Conservation (phyloP, 2,797 vertebrate genomes). For the Buceros bicornis region DNA sequence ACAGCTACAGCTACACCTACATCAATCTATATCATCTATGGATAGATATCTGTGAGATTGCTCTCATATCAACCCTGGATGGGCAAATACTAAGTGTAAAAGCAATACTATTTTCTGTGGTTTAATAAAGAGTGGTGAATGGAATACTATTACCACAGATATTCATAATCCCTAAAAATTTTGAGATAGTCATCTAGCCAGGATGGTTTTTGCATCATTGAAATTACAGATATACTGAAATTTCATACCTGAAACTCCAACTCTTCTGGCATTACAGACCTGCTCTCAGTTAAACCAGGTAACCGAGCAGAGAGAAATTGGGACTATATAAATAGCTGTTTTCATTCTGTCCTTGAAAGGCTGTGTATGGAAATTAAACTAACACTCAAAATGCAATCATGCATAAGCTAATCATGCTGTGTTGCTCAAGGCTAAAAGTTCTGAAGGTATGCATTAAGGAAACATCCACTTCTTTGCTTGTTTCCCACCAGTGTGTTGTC, state of each 20-base stretch:
- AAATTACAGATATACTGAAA: background rate
- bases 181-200: background rate
- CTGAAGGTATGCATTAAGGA: background rate
- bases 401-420: background rate
- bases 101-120: background rate
- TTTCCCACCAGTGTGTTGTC: background rate
- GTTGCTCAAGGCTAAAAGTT: background rate
- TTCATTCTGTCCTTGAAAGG: background rate
- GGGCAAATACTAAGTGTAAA: background rate
- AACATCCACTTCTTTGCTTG: background rate
- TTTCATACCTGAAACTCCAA: background rate
- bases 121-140: background rate
- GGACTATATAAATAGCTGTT: background rate
- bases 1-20: background rate
- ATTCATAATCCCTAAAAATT: background rate
- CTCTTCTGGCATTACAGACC: background rate
- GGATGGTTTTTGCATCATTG: background rate
- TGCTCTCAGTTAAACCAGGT: background rate
- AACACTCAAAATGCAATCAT: constrained; percentile 15
- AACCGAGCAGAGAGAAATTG: background rate
- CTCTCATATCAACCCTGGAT: background rate
- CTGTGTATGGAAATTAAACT: background rate
- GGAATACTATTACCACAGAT: background rate
- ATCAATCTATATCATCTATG: background rate
- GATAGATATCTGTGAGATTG: background rate